These are phyloP conservation scores for Petrocephalus schoutedeni DNA, from an alignment of 2,797 vertebrate genomes.

Conservation along the genomic window DNA sequence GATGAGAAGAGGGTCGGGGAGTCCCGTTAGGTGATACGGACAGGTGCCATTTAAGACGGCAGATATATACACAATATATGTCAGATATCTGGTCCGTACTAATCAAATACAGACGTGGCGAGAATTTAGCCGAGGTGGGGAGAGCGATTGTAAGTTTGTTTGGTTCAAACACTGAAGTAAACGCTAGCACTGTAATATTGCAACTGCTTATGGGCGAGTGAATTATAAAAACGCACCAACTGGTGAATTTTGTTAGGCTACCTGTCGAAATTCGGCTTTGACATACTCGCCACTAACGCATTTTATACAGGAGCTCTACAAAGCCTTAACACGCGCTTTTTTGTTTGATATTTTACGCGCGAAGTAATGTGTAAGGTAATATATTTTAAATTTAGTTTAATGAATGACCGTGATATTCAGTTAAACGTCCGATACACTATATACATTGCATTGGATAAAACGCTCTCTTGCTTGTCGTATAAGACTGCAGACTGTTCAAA, in stretches of 20 bases:
- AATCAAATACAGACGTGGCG: neutral
- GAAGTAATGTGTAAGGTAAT: neutral
- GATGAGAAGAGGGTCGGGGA: neutral
- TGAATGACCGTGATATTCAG: neutral
- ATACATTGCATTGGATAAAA: neutral
- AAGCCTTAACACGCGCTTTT: neutral
- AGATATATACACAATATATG: too few relatives aligned
- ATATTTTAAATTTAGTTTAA: neutral
- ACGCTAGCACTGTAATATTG: neutral
- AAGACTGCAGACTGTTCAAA: neutral
- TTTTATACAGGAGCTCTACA: neutral
- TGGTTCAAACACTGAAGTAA: neutral
- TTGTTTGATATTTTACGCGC: neutral
- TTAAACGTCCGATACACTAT: neutral
- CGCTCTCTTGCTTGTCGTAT: neutral
- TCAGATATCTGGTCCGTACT: neutral
- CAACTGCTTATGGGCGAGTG: neutral
- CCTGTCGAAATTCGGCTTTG: neutral
- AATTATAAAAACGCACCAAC: neutral
- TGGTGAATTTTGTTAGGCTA: neutral
- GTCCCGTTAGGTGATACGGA: neutral
- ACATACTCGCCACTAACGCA: neutral
- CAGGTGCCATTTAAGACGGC: neutral
- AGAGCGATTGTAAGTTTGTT: neutral
- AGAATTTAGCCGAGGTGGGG: neutral